Evolutionary conservation across 1,140 invertebrate genomes (phyloP).

Genomic region (Frieseomelitta varia): DNA sequence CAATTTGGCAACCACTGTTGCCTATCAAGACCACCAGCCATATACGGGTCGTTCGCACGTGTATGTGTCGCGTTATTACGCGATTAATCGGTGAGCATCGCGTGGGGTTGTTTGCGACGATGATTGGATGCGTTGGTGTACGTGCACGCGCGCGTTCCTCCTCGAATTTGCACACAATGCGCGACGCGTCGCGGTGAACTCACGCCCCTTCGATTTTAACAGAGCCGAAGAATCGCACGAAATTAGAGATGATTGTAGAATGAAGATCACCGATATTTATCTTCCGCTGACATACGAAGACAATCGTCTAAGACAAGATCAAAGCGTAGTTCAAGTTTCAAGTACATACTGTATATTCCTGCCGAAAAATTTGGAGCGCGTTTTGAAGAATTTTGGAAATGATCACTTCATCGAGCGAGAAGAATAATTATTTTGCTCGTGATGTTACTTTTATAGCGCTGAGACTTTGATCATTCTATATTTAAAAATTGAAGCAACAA

Average conservation of each 20-base stretch:
- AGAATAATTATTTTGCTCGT: too few relatives aligned
- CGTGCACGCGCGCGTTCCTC: background rate
- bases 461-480: too few relatives aligned
- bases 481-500: too few relatives aligned
- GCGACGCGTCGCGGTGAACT: slow-evolving; percentile 18
- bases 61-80: slow-evolving; percentile 51
- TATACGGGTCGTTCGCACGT: slow-evolving; percentile 68
- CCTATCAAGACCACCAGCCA: slow-evolving; percentile 77
- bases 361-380: too few relatives aligned
- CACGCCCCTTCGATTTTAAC: background rate
- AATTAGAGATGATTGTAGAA: background rate
- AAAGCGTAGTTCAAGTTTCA: too few relatives aligned
- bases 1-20: slow-evolving; percentile 81
- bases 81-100: slow-evolving; percentile 50
- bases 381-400: too few relatives aligned
- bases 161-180: slow-evolving; percentile 69
- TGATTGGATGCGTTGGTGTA: background rate
- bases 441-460: too few relatives aligned
- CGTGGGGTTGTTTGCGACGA: slow-evolving; percentile 17
- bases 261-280: background rate
- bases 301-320: too few relatives aligned
- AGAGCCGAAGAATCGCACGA: background rate
- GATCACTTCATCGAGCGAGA: too few relatives aligned
- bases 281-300: too few relatives aligned
- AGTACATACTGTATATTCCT: too few relatives aligned